These are phyloP conservation scores for Lucilia sericata DNA, from an alignment of 1,140 invertebrate genomes.

Conservation along the genomic window DNA sequence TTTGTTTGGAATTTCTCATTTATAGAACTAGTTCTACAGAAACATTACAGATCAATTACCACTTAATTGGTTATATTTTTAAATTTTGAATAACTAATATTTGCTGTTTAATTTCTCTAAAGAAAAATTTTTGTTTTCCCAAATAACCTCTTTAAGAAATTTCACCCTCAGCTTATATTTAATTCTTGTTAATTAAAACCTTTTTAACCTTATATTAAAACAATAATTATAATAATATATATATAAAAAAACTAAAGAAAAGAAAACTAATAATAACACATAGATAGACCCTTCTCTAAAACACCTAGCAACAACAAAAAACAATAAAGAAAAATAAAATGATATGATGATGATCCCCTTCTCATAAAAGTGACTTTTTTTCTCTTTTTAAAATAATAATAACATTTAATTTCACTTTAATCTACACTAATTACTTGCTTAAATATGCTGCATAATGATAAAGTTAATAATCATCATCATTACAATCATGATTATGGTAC, in stretches of 20 bases:
- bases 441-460: neutral
- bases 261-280: neutral
- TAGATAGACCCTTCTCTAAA: neutral
- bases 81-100: too few relatives aligned
- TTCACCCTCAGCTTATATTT: neutral
- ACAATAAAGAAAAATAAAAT: neutral
- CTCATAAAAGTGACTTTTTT: neutral
- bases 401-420: slow-evolving; percentile 25
- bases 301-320: neutral
- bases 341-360: neutral
- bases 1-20: too few relatives aligned
- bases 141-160: neutral
- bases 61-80: too few relatives aligned
- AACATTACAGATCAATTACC: too few relatives aligned
- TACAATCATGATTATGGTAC: neutral
- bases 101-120: too few relatives aligned
- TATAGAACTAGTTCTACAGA: too few relatives aligned
- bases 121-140: too few relatives aligned
- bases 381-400: neutral
- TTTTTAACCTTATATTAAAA: slow-evolving; percentile 24
- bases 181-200: neutral
- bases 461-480: neutral
- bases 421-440: slow-evolving; percentile 18
- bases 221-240: neutral
- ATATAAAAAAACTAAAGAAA: neutral